Percentiles rank a stretch among this genome's conserved stretches.
phyloP scores from a whole-genome alignment of 1,140 invertebrate species.

The Delia radicum region DNA sequence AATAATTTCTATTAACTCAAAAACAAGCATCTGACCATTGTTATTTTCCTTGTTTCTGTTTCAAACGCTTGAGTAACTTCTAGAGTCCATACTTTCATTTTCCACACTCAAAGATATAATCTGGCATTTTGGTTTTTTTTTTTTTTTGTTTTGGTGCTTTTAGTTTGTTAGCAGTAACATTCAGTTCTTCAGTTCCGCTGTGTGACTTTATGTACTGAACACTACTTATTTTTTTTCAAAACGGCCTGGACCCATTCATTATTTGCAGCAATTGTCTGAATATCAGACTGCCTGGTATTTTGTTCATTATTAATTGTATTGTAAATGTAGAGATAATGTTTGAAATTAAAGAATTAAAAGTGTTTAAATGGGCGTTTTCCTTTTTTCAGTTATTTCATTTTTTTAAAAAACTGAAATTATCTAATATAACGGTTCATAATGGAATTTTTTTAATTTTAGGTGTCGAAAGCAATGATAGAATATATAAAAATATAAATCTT shows the following conservation, averaged over 20 bases:
- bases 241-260: slow-evolving; percentile 9
- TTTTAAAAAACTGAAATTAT: neutral
- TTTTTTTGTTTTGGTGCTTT: neutral
- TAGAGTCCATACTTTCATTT: slow-evolving; percentile 15
- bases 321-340: neutral
- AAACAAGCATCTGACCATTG: slow-evolving; percentile 6
- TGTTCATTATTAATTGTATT: slow-evolving; percentile 3
- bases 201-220: neutral
- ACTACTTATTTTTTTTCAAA: neutral
- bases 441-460: neutral
- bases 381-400: neutral
- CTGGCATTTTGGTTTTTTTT: neutral
- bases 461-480: neutral
- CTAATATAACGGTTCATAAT: neutral
- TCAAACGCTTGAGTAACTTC: slow-evolving; percentile 3
- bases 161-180: neutral
- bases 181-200: slow-evolving; percentile 20
- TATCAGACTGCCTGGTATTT: slow-evolving; percentile 1
- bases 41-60: neutral
- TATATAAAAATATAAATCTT: neutral
- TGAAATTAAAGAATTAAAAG: neutral
- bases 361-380: slow-evolving; percentile 1
- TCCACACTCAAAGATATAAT: neutral
- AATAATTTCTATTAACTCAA: no score
- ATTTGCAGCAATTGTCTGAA: neutral